Percentiles rank a stretch among this genome's conserved stretches.
Evolutionary conservation across 2,113 vertebrate genomes (phyloP).

Genomic region (Pangasianodon hypophthalmus): DNA sequence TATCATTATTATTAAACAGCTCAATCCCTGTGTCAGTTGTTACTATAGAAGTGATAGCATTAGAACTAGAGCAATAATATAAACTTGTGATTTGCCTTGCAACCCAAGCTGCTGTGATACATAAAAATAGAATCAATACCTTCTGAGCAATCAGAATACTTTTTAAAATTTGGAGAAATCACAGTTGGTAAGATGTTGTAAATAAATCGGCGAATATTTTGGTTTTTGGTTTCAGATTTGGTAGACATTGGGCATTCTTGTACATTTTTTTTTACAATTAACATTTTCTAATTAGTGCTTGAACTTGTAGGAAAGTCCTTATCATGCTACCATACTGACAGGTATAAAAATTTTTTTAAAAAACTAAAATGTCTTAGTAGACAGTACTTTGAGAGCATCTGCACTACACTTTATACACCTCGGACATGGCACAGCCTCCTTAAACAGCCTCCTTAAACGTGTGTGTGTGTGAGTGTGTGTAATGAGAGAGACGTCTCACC

Average conservation of each 20-base stretch:
- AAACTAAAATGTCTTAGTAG: too few relatives aligned
- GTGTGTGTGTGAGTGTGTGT: conserved; percentile 27
- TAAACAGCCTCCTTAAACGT: conserved; percentile 10
- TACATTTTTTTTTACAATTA: neutral
- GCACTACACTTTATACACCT: neutral
- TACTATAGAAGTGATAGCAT: neutral
- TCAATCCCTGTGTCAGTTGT: neutral
- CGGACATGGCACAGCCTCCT: conserved; percentile 8
- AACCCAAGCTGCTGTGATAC: neutral
- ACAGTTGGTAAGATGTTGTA: neutral
- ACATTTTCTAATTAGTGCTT: neutral
- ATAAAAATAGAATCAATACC: neutral
- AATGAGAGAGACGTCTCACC: conserved; percentile 44
- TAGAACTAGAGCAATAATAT: neutral
- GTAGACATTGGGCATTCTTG: neutral
- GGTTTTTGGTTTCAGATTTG: neutral
- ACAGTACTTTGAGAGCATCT: neutral
- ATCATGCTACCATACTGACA: neutral
- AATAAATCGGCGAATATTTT: neutral
- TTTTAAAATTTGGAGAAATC: neutral
- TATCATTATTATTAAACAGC: neutral
- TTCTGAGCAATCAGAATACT: neutral
- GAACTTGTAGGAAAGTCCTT: neutral
- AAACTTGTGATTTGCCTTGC: neutral
- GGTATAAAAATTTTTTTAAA: neutral